Evolutionary conservation across 2,888 invertebrate genomes (phyloP).

Genomic region (Caenorhabditis sp.): DNA sequence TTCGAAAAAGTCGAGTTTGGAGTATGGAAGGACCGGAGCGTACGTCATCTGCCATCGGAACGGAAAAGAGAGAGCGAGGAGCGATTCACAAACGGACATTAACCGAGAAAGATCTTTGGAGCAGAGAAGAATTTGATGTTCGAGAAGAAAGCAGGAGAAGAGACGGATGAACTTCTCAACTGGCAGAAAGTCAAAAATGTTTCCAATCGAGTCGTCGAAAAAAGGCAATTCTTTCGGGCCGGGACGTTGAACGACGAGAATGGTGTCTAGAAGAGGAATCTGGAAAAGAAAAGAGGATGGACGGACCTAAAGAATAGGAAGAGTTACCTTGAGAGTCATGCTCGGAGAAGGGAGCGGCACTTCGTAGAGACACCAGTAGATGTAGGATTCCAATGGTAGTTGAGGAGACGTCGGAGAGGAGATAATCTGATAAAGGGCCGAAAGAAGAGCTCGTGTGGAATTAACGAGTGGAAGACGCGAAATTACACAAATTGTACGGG

Average conservation of each 20-base stretch:
- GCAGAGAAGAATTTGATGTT: slow-evolving; percentile 94
- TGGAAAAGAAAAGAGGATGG: too few species aligned
- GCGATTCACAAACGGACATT: slow-evolving; percentile 96
- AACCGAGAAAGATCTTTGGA: slow-evolving; percentile 95
- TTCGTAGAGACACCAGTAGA: slow-evolving; percentile 95
- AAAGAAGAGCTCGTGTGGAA: slow-evolving; percentile 88
- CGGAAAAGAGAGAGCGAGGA: slow-evolving; percentile 91
- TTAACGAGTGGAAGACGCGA: slow-evolving; percentile 90
- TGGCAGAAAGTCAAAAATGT: slow-evolving; percentile 89
- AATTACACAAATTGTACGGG: slow-evolving; percentile 93
- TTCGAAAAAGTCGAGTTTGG: slow-evolving; percentile 90
- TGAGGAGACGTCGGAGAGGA: slow-evolving; percentile 85
- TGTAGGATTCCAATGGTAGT: slow-evolving; percentile 89
- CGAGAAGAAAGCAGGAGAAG: slow-evolving; percentile 93
- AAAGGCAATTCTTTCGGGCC: slow-evolving; percentile 88
- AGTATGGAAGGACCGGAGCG: slow-evolving; percentile 95
- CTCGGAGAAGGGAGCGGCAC: slow-evolving; percentile 90
- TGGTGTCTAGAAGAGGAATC: slow-evolving; percentile 61
- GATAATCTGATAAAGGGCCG: slow-evolving; percentile 60
- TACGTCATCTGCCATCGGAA: slow-evolving; percentile 99
- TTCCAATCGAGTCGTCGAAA: slow-evolving; percentile 91
- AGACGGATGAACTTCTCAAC: slow-evolving; percentile 93
- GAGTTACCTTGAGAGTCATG: slow-evolving; percentile 85
- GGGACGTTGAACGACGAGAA: slow-evolving; percentile 77
- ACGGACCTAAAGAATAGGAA: slow-evolving; percentile 75